A percentile compares a stretch with the other conserved stretches of the same genome.
Evolutionary conservation across 1,140 invertebrate genomes (phyloP).

Genomic region (Akabosia matsudoensis): DNA sequence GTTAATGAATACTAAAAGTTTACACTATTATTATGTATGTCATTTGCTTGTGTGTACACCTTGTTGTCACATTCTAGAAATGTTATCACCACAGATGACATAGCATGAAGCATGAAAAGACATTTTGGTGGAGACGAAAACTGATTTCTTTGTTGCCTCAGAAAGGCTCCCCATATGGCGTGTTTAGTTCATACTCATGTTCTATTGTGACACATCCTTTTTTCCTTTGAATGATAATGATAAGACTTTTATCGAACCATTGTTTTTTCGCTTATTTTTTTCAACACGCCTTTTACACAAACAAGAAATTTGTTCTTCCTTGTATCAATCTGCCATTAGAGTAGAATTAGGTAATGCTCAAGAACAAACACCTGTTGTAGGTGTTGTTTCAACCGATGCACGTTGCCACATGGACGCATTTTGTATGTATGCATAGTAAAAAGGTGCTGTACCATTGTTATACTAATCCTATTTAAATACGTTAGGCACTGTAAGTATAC

Average conservation of each 20-base stretch:
- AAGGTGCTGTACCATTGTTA: too few species aligned
- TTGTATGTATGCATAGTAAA: too few species aligned
- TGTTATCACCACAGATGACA: not conserved
- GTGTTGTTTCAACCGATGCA: too few species aligned
- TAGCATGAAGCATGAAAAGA: too few species aligned
- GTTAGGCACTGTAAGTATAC: too few species aligned
- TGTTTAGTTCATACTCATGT: not conserved
- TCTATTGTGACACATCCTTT: not conserved
- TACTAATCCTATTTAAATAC: too few species aligned
- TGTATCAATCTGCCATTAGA: not conserved
- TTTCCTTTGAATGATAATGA: not conserved
- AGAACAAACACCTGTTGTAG: too few species aligned
- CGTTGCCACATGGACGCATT: too few species aligned
- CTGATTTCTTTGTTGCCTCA: not conserved
- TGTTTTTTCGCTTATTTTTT: not conserved
- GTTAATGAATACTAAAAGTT: too few species aligned
- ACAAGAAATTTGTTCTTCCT: slow-evolving; percentile 7
- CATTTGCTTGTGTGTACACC: too few species aligned
- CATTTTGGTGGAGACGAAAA: not conserved
- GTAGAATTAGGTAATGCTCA: too few species aligned
- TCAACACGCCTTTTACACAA: slow-evolving; percentile 12
- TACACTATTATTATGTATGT: too few species aligned
- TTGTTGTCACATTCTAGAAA: slow-evolving; percentile 14
- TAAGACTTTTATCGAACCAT: not conserved
- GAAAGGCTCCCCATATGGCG: slow-evolving; percentile 11